These are phyloP conservation scores for Dasyornis broadbenti DNA, from an alignment of 2,113 vertebrate genomes.

Conservation along the genomic window DNA sequence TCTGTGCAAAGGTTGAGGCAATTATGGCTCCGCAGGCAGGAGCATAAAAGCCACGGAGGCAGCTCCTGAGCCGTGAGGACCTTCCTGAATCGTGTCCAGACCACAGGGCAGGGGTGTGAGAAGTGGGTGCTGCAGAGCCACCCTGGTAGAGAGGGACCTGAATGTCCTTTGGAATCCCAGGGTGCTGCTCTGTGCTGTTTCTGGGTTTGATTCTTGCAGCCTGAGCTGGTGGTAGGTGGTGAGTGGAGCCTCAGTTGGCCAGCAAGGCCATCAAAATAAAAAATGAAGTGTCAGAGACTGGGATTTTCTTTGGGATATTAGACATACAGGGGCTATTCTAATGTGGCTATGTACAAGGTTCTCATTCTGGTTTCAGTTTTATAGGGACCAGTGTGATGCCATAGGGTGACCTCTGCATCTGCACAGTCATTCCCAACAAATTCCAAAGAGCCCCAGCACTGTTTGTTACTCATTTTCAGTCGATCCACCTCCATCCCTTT, in stretches of 20 bases:
- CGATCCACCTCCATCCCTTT: background rate
- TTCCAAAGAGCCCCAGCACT: background rate
- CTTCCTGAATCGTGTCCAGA: fast-evolving
- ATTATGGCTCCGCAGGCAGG: background rate
- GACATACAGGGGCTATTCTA: background rate
- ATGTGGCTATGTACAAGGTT: background rate
- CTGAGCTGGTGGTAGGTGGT: fast-evolving
- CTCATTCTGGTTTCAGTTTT: background rate
- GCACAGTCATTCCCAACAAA: background rate
- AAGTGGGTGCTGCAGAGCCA: background rate
- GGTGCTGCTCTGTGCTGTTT: background rate
- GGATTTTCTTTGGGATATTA: background rate
- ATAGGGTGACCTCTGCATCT: background rate
- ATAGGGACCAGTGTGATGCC: background rate
- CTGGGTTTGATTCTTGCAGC: background rate
- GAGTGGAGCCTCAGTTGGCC: background rate
- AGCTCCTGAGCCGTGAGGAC: background rate
- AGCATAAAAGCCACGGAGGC: background rate
- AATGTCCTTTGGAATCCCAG: background rate
- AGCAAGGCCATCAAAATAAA: background rate
- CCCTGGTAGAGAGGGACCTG: background rate
- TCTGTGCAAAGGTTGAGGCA: background rate
- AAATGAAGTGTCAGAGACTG: background rate
- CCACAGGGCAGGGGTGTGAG: background rate
- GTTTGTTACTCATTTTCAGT: background rate